phyloP scores from a whole-genome alignment of 1,140 invertebrate genomes.

The Drosophila melanica region DNA sequence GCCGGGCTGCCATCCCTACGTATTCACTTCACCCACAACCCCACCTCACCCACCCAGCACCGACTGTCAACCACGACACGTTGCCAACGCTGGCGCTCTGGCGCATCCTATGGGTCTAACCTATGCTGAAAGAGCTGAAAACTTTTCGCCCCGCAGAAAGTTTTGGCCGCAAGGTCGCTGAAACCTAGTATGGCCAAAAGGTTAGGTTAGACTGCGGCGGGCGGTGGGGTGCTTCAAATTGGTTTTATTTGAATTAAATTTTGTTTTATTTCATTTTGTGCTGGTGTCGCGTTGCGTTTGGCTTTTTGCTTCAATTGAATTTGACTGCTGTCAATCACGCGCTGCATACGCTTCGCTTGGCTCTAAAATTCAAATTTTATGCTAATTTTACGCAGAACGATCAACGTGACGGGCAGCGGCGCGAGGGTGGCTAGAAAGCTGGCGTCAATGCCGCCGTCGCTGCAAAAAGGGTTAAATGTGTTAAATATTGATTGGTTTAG shows the following conservation, averaged over 20 bases:
- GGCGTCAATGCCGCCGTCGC: constrained; percentile 43
- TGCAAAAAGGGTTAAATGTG: constrained; percentile 73
- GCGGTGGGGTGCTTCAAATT: constrained; percentile 52
- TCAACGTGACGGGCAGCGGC: constrained; percentile 51
- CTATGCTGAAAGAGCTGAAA: constrained; percentile 42
- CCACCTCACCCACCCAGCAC: neutral
- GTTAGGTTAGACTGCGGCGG: constrained; percentile 46
- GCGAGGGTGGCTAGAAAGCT: neutral
- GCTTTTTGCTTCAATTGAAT: constrained; percentile 75
- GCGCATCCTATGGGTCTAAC: constrained; percentile 53
- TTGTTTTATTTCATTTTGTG: constrained; percentile 76
- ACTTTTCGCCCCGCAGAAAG: constrained; percentile 58
- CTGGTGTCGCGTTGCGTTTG: constrained; percentile 36
- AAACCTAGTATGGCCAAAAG: constrained; percentile 56
- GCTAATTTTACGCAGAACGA: constrained; percentile 80
- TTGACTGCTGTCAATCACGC: constrained; percentile 82
- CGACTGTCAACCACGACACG: constrained; percentile 53
- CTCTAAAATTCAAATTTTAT: constrained; percentile 83
- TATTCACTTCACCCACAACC: neutral
- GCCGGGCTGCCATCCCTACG: constrained; percentile 27
- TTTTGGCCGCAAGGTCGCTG: constrained; percentile 68
- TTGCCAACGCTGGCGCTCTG: constrained; percentile 38
- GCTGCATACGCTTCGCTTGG: constrained; percentile 79
- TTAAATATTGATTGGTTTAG: constrained; percentile 80
- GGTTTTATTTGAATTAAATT: constrained; percentile 82